Evolutionary conservation across 2,888 invertebrate genomes (phyloP), one percentile per base, ranked within the genome.

Genomic region (Plagodis pulveraria): DNA sequence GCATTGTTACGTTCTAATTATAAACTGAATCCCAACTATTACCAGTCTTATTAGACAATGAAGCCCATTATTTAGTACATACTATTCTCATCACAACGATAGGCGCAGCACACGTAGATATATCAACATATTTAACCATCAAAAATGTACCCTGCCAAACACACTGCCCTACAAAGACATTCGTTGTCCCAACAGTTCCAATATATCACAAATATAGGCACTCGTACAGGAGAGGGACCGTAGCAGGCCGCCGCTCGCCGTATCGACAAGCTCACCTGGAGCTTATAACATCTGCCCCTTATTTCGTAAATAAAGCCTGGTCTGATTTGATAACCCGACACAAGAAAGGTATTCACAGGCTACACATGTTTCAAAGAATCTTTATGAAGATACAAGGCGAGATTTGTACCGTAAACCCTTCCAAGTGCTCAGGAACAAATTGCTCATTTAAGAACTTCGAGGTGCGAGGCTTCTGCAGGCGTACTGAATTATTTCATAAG

Each of bases 251-350:
- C 36, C 40, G 42, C 47, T 22, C 22, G 22, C 22, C 22, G 46
- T 47, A 60, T 62, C 61, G 63, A 63, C 63, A 62, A 62, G 62
- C 62, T 64, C 66, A 64, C 66, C 63, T 66, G 61, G 64, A 60
- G 60, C 53, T 66, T 63, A 58, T 56, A 59, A 67, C 67, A 67
- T 65, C 67, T 65, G 67, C 61, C 62, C 64, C 59, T 59, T 67
- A 64, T 59, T 65, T 59, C 58, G 57, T 63, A 65, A 63, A 67
- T 62, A 63, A 63, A 64, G 58, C 58, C 62, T 50, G 46, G 41
- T 46, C 60, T 64, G 62, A 64, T 67, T 64, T 64, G 66, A 66
- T 63, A 62, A 59, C 63, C 65, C 50, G 42, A 45, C 46, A 51
- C 54, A 50, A 59, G 56, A 52, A 54, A 56, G 55, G 53, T 56